Conservation (phyloP, 2,113 vertebrate genomes). For the Herpailurus yagouaroundi region DNA sequence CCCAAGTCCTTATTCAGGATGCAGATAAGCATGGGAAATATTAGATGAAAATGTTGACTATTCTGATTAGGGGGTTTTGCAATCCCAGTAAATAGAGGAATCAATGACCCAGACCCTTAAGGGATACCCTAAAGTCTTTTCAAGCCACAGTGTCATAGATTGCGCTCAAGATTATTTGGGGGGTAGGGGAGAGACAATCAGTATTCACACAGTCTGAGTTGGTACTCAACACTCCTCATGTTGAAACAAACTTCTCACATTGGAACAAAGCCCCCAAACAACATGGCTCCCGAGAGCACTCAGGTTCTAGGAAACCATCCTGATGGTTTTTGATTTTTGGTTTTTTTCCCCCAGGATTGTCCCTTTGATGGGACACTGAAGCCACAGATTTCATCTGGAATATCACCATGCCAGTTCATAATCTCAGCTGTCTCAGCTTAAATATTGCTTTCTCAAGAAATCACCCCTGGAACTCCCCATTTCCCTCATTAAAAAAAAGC, state of each 20-base stretch:
- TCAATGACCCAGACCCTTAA: neutral
- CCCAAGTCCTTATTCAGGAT: neutral
- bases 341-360: neutral
- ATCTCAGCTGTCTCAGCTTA: neutral
- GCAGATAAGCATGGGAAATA: neutral
- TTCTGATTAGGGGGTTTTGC: neutral
- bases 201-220: neutral
- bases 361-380: neutral
- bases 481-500: neutral
- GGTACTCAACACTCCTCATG: neutral
- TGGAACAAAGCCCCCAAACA: neutral
- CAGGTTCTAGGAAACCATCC: neutral
- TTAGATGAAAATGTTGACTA: neutral
- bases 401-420: neutral
- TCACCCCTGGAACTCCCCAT: neutral
- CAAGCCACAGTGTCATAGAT: neutral
- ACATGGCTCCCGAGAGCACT: neutral
- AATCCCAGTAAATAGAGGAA: neutral
- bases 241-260: neutral
- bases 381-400: neutral
- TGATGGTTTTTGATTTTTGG: too few relatives aligned
- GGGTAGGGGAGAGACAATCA: neutral
- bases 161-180: neutral
- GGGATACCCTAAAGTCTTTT: neutral
- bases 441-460: neutral